Evolutionary conservation across 2,797 vertebrate genomes (phyloP).

Genomic region (Pangasius djambal): DNA sequence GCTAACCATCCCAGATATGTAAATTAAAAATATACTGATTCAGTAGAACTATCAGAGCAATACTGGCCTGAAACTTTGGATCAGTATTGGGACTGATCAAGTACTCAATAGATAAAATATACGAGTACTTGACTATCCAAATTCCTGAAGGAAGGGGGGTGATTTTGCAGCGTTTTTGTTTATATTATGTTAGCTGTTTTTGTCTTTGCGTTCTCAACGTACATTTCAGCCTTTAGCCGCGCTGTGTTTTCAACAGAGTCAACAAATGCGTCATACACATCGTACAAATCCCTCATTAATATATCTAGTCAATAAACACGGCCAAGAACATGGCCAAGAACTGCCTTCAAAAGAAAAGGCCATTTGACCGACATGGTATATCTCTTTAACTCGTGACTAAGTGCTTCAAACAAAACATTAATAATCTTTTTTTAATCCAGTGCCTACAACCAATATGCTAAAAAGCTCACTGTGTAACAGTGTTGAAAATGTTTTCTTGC

Average conservation of each 20-base stretch:
- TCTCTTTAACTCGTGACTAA: not conserved
- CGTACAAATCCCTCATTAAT: not conserved
- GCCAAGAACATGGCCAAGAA: not conserved
- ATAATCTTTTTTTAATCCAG: not conserved
- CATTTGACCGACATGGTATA: not conserved
- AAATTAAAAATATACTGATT: not conserved
- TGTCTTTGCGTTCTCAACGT: not conserved
- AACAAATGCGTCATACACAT: too few species aligned
- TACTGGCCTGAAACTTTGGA: not conserved
- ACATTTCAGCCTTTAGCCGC: not conserved
- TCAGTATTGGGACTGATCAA: too few species aligned
- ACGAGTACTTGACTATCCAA: not conserved
- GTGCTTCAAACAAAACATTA: not conserved
- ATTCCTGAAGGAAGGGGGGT: not conserved
- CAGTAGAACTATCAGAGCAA: not conserved
- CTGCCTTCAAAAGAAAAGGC: not conserved
- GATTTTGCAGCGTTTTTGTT: not conserved
- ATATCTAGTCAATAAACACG: not conserved
- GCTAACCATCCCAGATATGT: not conserved
- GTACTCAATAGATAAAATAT: not conserved
- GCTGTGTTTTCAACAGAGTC: not conserved
- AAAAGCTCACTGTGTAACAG: not conserved
- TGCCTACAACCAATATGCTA: not conserved
- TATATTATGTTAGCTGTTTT: not conserved
- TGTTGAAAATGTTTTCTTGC: not conserved